Evolutionary conservation across 2,113 vertebrate species (phyloP), one percentile per base, ranked within the genome.

Genomic region (Embiotoca jacksoni): DNA sequence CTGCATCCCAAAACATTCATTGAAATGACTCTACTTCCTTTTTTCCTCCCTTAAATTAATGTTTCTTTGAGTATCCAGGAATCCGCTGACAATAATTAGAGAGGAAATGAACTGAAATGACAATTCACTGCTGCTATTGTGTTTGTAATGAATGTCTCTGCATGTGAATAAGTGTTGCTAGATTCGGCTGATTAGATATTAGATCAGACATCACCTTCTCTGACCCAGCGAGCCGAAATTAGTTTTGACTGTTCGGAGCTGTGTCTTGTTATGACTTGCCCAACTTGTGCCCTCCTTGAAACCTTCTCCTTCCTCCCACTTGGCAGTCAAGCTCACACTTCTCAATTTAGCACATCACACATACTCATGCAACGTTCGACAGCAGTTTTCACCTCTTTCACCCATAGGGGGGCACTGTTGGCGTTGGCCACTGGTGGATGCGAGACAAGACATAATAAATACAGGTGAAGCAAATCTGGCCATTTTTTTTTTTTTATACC

Each of bases 371-470:
- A 35, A 8, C 46, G 23, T 62, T 77, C 75, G 37, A 3, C 14
- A 49, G 62, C 6, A 54, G 41, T 39, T 58, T 50, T 50, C 56
- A 32, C 64, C 6, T 0, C 39, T 31, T 50, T 69, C n/a, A 32
- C 52, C 85, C 77, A 80, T 59, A 14, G 35, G 87, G 64, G 73
- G 87, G 87, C 84, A 82, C 33, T 85, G 64, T 80, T 72, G 71
- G 7, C 33, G 44, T 15, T 52, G 39, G 33, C 23, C 15, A 5
- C 44, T 57, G 11, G 56, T 33, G 31, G 53, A 49, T 60, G 9
- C 37, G 57, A 56, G 39, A 14, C 11, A 46, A 39, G 31, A 44
- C 68, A 52, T 33, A 23, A 54, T 59, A 44, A 49, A 71, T 3
- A 50, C 60, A 64, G 39, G 66, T 30, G 11, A n/a, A 41, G 44